Evolutionary conservation across 23 tunicate genomes (phyloP), one percentile per base, ranked within the genome.

Genomic region (Halocynthia roretzi): DNA sequence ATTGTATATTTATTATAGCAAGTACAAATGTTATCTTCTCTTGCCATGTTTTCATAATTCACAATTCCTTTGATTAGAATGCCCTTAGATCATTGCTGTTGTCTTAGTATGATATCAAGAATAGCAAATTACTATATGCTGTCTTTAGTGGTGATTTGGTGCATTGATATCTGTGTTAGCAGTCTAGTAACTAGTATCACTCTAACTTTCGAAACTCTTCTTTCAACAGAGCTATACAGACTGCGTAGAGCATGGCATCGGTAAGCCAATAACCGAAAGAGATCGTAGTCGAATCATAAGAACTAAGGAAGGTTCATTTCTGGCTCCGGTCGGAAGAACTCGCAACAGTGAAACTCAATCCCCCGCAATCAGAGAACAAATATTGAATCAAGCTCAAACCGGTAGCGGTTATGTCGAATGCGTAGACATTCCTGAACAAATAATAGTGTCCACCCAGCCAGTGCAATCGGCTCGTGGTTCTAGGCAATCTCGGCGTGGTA

Each of bases 161-260:
- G 44, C 1, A 31, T 31, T 31, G 44, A 31, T 31, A 31, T 31
- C 44, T 31, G 44, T 31, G 44, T 31, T 31, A 31, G 44, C 44
- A 31, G 44, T 31, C 1, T 4, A 31, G 44, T 31, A 1, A 31
- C 44, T 31, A 31, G 44, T 31, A 31, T 31, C 44, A 31, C 44
- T 31, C 44, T 31, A 31, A 31, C 1, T n/a, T n/a, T 31, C 44
- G 4, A 31, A 58, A 58, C 15, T 58, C 63, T n/a, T 58, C 15
- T 55, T 53, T 67, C 68, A 67, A 8, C 85, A 88, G 95, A 89
- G 88, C 54, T 89, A 89, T 68, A 81, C 72, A 51, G 96, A 89
- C 53, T 87, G 94, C 58, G 88, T 84, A 15, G 81, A 83, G 53
- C 89, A 76, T 18, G 96, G 96, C 5, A 80, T 80, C 23, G 96